Evolutionary conservation across 2,797 vertebrate genomes (phyloP), one percentile per base, ranked within the genome.

Genomic region (Notolabrus celidotus): DNA sequence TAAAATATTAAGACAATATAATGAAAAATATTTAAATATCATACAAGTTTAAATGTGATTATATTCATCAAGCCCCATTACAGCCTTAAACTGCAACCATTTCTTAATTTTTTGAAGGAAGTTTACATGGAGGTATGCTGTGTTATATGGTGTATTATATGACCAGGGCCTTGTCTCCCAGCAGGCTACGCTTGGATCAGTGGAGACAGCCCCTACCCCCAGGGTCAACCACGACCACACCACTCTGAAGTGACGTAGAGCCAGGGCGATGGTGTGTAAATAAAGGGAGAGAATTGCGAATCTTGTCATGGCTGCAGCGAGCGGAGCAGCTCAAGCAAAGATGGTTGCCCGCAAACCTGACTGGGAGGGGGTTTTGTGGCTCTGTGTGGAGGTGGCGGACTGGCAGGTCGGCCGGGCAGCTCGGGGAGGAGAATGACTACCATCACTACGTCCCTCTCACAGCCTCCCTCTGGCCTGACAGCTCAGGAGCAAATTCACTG

Each of bases 261-360:
- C 93, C 92, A 93, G 95, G 95, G 96, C 82, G 96, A 97, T 96
- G 97, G 96, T 76, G 95, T 97, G 97, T 96, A 96, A 98, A 97
- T 93, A 96, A 97, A 95, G 93, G 89, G 87, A 92, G 93, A 86
- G 93, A 95, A 96, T 96, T 95, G 95, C 92, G 92, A 94, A 95
- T 95, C 94, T 93, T 88, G 94, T 94, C 94, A 89, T 94, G 93
- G 95, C 94, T 87, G 82, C 89, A 65, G 90, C 49, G 46, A 82
- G 58, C 45, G 56, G 93, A 95, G 79, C 94, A 95, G 95, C 93
- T 97, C 93, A 93, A 96, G 96, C 94, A 96, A 95, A 96, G 95
- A 96, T 93, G 95, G 95, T 95, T 93, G 94, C 95, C 95, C 90
- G 83, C 94, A 95, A 96, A 96, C 96, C 94, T 95, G 75, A 86